phyloP scores from a whole-genome alignment of 2,113 vertebrate species.

The Anguilla rostrata region DNA sequence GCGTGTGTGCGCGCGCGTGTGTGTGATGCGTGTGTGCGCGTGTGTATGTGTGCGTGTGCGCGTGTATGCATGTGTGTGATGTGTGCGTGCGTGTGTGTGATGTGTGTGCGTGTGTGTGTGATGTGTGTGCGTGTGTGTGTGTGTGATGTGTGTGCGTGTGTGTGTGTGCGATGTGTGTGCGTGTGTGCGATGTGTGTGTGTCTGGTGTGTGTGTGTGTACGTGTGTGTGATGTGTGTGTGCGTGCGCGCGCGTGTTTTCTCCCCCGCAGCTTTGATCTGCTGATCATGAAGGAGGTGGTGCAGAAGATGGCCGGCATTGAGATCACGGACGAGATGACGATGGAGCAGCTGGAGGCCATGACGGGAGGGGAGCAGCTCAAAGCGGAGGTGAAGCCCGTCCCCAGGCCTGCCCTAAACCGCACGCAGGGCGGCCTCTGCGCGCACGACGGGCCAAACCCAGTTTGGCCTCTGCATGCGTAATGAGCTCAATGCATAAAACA shows the following conservation, averaged over 20 bases:
- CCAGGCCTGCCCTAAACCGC: neutral
- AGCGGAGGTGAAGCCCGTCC: slow-evolving; percentile 79
- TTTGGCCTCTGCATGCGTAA: neutral
- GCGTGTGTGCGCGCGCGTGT: slow-evolving; percentile 2
- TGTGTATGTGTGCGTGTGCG: neutral
- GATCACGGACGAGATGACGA: slow-evolving; percentile 98
- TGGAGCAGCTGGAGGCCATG: slow-evolving; percentile 96
- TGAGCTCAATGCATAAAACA: too few species aligned
- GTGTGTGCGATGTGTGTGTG: slow-evolving; percentile 8
- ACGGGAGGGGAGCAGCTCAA: slow-evolving; percentile 97
- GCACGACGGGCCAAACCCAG: neutral
- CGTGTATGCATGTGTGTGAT: neutral
- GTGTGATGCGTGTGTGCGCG: neutral
- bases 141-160: neutral
- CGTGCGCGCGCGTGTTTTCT: slow-evolving; percentile 26
- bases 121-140: neutral
- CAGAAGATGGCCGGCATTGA: slow-evolving; percentile 99
- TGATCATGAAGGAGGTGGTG: slow-evolving; percentile 98
- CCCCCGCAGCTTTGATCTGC: slow-evolving; percentile 86
- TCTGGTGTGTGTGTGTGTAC: slow-evolving; percentile 18
- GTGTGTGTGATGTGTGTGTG: neutral
- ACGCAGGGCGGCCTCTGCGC: too few species aligned
- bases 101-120: slow-evolving; percentile 1
- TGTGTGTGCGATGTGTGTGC: neutral
- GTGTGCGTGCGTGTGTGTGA: neutral